A percentile compares a stretch with the other conserved stretches of the same genome.
phyloP scores from a whole-genome alignment of 2,888 invertebrate species.

The Hydrotaea diabolus region DNA sequence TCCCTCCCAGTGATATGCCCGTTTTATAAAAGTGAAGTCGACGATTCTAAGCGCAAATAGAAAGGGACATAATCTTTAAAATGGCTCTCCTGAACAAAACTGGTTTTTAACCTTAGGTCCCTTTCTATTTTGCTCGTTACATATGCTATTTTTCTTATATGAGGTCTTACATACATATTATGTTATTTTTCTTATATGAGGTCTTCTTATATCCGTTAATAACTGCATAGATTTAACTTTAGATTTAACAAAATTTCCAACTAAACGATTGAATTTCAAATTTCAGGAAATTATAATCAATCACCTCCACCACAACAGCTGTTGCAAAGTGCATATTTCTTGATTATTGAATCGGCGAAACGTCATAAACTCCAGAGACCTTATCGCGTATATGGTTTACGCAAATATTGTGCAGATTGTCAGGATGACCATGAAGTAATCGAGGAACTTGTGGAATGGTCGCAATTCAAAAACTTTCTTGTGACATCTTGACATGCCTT shows the following conservation, averaged over 20 bases:
- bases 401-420: slow-evolving; percentile 18
- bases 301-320: slow-evolving; percentile 70
- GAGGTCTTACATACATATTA: too few relatives aligned
- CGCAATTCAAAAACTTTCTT: slow-evolving; percentile 24
- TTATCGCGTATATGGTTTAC: slow-evolving; percentile 47
- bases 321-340: slow-evolving; percentile 70
- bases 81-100: too few relatives aligned
- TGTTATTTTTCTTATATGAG: too few relatives aligned
- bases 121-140: too few relatives aligned
- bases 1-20: too few relatives aligned
- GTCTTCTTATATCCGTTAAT: too few relatives aligned
- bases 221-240: background rate
- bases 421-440: slow-evolving; percentile 5
- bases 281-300: slow-evolving; percentile 74
- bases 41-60: too few relatives aligned
- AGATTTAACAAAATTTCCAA: slow-evolving; percentile 10
- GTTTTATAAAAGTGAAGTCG: too few relatives aligned
- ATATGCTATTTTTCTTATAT: too few relatives aligned
- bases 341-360: slow-evolving; percentile 74
- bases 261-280: background rate
- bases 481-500: background rate
- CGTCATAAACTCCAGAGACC: slow-evolving; percentile 70
- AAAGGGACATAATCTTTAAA: too few relatives aligned
- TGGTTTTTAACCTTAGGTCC: too few relatives aligned
- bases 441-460: slow-evolving; percentile 21